Conservation (phyloP, 2,113 vertebrate genomes). For the Pachycephala philippinensis region DNA sequence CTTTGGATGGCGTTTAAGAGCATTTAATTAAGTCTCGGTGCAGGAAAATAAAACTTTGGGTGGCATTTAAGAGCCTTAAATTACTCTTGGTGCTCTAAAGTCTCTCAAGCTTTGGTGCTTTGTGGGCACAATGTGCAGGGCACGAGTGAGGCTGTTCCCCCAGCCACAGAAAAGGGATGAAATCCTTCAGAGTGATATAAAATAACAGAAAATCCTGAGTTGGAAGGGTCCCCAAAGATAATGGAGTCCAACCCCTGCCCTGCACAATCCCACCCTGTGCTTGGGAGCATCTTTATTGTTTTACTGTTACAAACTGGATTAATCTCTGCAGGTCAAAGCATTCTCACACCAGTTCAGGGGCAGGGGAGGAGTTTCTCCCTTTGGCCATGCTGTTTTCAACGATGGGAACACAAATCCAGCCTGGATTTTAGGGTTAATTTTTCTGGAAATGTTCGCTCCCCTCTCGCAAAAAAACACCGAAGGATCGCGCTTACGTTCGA, state of each 20-base stretch:
- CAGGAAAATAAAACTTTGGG: background rate
- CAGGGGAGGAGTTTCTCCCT: background rate
- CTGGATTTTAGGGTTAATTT: background rate
- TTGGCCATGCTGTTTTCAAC: accelerated
- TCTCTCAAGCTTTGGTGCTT: background rate
- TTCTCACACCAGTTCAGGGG: background rate
- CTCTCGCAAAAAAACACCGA: accelerated
- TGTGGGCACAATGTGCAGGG: background rate
- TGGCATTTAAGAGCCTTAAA: background rate
- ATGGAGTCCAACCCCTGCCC: background rate
- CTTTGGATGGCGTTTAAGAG: no score
- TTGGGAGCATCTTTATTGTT: background rate
- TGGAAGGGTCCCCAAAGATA: background rate
- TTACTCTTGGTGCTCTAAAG: accelerated
- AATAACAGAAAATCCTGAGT: background rate
- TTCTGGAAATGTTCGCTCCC: background rate
- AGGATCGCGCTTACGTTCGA: background rate
- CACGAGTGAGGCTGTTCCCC: accelerated
- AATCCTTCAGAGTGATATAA: background rate
- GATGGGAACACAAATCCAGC: accelerated
- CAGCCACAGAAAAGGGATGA: background rate
- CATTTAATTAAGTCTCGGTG: background rate
- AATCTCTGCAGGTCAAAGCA: background rate
- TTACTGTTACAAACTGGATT: background rate
- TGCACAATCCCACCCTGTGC: background rate